Base-by-base conservation (phyloP, 2,113 vertebrate species). In the Aphyosemion australe region DNA sequence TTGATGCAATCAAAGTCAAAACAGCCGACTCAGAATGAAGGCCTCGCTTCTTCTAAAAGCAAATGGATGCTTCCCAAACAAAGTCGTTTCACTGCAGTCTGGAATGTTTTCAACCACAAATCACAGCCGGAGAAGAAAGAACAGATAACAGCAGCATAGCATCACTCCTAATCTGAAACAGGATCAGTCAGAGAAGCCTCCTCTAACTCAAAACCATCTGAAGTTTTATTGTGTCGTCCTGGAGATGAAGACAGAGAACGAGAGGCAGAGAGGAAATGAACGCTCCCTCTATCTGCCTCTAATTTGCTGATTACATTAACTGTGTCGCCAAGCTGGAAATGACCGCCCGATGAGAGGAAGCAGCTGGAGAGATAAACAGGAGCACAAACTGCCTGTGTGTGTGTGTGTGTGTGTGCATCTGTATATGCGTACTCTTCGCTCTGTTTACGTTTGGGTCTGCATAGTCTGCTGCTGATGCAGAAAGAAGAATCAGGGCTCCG, bases 241-340 rank as follows among this genome's bases (percentile, higher is more conserved):
- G 16, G 58, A 4, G 51, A 77, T 59, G 53, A 58, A 61, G 60
- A 61, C 31, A 8, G 55, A 74, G 41, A 20, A 37, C 37, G 61
- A 61, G 53, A 65, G 32, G 10, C 46, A 11, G 69, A 85, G 88
- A 85, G 88, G 77, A 87, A 86, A 83, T 65, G 65, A 84, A 62
- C 59, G 48, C 18, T 57, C 63, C 51, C 54, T 19, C 64, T 34
- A 41, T 83, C 79, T 69, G 62, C 59, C 79, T 59, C 21, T 56
- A 69, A 78, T 61, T 78, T 71, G 69, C 65, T 72, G 76, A 90
- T 88, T 83, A 53, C 12, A 83, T 87, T 80, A 87, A 63, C 48
- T 51, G 37, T 61, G 74, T 72, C 19, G 32, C 65, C 61, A 65
- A 66, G 74, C 70, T 85, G 76, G 72, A 87, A 83, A 83, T 80